Conservation (phyloP, 2,888 invertebrate genomes). For the Xestia c-nigrum region DNA sequence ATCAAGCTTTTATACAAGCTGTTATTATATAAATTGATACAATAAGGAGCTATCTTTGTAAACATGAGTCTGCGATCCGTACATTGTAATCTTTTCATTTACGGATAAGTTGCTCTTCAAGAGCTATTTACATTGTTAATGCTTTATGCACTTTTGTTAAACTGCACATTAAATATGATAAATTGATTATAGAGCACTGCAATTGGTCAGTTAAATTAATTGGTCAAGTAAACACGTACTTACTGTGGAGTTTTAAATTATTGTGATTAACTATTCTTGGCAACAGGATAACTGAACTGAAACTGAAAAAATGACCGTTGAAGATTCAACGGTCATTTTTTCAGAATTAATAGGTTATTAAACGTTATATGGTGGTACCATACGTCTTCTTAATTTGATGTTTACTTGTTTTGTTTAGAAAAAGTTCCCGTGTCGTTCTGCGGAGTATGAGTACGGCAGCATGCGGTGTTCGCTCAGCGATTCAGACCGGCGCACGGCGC, state of each 20-base stretch:
- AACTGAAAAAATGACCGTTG: no score
- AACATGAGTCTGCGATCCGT: constrained; percentile 31
- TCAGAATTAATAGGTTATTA: background rate
- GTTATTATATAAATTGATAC: constrained; percentile 56
- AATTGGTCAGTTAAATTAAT: constrained; percentile 16
- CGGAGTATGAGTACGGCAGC: constrained; percentile 98
- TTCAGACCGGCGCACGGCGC: constrained; percentile 96
- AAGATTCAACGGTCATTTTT: no score
- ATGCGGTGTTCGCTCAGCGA: constrained; percentile 97
- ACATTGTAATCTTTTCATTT: constrained; percentile 63
- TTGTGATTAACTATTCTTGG: background rate
- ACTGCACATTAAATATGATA: constrained; percentile 42
- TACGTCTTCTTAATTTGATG: background rate
- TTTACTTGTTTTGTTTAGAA: constrained; percentile 89
- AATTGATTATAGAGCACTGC: constrained; percentile 31
- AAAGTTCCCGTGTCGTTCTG: constrained; percentile 97
- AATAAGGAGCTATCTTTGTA: constrained; percentile 41
- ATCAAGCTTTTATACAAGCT: constrained; percentile 21
- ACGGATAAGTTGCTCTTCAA: constrained; percentile 45
- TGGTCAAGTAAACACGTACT: constrained; percentile 16
- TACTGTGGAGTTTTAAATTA: constrained; percentile 1
- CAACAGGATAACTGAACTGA: constrained; percentile 9
- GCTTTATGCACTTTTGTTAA: constrained; percentile 31
- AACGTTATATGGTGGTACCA: background rate
- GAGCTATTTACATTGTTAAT: constrained; percentile 44